These are phyloP conservation scores for Scomber colias DNA, from an alignment of 2,113 vertebrate genomes.

Conservation along the genomic window DNA sequence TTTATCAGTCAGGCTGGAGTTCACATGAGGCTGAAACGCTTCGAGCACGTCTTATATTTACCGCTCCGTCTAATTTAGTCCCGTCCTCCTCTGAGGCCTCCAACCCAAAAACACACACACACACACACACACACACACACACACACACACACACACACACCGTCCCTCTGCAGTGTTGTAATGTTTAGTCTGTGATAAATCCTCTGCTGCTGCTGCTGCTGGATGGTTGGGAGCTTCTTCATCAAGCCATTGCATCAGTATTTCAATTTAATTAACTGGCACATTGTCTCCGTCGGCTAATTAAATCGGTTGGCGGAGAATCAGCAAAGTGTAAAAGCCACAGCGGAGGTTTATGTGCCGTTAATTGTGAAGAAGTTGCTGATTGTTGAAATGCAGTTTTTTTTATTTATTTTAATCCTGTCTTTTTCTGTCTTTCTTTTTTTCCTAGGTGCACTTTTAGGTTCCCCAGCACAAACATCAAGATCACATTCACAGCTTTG, in stretches of 20 bases:
- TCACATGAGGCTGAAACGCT: background rate
- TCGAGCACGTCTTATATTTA: conserved; percentile 1
- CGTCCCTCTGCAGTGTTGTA: background rate
- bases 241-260: background rate
- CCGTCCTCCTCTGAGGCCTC: background rate
- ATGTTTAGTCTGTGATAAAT: background rate
- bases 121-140: too few relatives aligned
- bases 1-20: too few relatives aligned
- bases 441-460: conserved; percentile 95
- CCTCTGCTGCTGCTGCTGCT: background rate
- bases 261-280: conserved; percentile 14
- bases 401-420: background rate
- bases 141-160: too few relatives aligned
- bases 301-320: background rate
- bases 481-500: conserved; percentile 96
- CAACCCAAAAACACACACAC: too few relatives aligned
- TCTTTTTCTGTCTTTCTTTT: background rate
- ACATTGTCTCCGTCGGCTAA: conserved; percentile 20
- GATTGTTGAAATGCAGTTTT: conserved; percentile 12
- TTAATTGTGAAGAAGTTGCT: background rate
- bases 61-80: background rate
- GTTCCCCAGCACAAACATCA: conserved; percentile 99
- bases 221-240: background rate
- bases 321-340: background rate
- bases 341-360: background rate